Base-by-base conservation (phyloP, 2,888 invertebrate genomes). In the Microplitis manilae region DNA sequence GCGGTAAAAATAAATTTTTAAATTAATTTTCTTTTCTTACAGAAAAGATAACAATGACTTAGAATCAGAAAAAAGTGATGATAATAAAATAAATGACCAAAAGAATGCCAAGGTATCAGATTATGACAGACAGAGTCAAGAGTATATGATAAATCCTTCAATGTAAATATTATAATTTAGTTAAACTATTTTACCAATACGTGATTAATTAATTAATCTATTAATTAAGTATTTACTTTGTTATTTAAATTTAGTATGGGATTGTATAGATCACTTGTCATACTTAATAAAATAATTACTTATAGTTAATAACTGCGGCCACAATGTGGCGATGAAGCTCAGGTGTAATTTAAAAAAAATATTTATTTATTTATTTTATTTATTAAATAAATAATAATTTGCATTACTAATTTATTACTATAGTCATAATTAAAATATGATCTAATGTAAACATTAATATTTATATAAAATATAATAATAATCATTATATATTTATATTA, bases 11-110 rank as follows among this genome's bases (percentile, higher is more conserved):
- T 15, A 73, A 30, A 8, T 17, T 8, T 8, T 30, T 2, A 59
- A 20, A 17, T 60, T 5, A 38, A 40, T 68, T 20, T 30, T 79
- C 1, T 82, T 20, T 20, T 20, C 20, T 20, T 20, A 41, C 77
- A 86, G 86, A 61, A 78, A 85, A 82, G 82, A 86, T 78, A 81
- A 83, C 7, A 77, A 80, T 20, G 81, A 84, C 7, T 68, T 41
- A 38, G 76, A 81, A 20, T 20, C 20, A 13, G 81, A 83, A 15
- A 80, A 77, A 17, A 67, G 65, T 65, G 79, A 81, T 5, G 81
- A 77, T 1, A 80, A 41, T 65, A 60, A 65, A 79, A 82, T 64
- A 77, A 70, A 77, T 50, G 78, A 81, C 13, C 72, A 79, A 15
- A 77, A 83, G 20, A 20, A 20, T 20, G 20, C 20, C 2, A 20